Conservation (phyloP, 2,113 vertebrate species). For the Tachysurus vachellii region DNA sequence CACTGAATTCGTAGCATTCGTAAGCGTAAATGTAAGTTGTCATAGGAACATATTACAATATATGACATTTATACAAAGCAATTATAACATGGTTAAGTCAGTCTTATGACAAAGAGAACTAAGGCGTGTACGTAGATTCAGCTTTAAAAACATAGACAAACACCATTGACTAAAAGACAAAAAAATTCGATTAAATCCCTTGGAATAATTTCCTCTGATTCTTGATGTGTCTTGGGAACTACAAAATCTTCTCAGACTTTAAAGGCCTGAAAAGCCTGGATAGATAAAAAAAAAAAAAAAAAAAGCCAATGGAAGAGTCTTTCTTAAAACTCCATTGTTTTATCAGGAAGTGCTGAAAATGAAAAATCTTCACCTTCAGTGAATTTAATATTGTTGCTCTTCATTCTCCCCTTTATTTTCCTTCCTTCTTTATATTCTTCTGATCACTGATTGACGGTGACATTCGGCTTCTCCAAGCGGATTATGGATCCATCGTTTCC, state of each 20-base stretch:
- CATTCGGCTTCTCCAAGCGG: slow-evolving; percentile 46
- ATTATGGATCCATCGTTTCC: slow-evolving; percentile 54
- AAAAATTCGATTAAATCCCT: background rate
- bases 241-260: background rate
- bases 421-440: slow-evolving; percentile 24
- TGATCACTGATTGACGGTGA: slow-evolving; percentile 44
- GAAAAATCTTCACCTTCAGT: slow-evolving; percentile 6
- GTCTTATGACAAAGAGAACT: background rate
- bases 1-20: background rate
- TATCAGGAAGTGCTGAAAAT: background rate
- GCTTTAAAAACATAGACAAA: slow-evolving; percentile 6
- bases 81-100: background rate
- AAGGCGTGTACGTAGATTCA: background rate
- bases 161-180: background rate
- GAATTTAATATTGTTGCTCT: slow-evolving; percentile 13
- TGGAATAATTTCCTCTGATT: background rate
- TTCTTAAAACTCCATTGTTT: background rate
- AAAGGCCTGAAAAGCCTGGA: background rate
- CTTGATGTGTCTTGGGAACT: background rate
- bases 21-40: background rate
- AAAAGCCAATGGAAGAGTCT: too few relatives aligned
- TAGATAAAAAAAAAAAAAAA: background rate
- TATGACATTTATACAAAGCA: background rate
- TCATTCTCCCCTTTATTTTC: slow-evolving; percentile 14
- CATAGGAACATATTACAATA: background rate